Evolutionary conservation across 2,113 vertebrate genomes (phyloP).

Genomic region (Dipodomys merriami): DNA sequence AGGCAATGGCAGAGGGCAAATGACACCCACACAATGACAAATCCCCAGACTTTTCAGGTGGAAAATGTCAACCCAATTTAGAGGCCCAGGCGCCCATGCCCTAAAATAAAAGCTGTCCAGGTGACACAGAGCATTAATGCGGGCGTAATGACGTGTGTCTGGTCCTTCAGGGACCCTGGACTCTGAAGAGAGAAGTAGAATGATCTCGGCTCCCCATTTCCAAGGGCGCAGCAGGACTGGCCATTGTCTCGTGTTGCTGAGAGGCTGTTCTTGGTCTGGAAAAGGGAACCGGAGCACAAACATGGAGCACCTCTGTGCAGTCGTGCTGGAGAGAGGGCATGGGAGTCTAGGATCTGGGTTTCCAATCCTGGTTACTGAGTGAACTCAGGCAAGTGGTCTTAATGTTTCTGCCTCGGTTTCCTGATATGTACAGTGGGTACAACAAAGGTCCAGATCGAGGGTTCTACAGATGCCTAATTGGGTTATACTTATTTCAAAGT

Average conservation of each 20-base stretch:
- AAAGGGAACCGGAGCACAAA: not conserved
- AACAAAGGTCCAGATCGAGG: accelerated
- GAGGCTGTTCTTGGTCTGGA: not conserved
- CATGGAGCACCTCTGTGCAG: accelerated
- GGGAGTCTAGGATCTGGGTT: too few species aligned
- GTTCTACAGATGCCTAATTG: not conserved
- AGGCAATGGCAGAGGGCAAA: conserved; percentile 52
- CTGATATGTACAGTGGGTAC: not conserved
- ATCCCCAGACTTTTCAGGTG: conserved; percentile 57
- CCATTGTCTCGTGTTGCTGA: accelerated
- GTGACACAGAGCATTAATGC: not conserved
- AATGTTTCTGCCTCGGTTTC: not conserved
- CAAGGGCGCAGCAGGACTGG: accelerated
- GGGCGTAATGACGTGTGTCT: accelerated
- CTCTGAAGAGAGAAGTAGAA: not conserved
- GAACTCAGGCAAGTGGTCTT: not conserved
- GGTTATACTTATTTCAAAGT: not conserved
- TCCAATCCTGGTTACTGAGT: not conserved
- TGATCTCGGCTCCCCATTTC: accelerated
- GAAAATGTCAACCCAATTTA: conserved; percentile 57
- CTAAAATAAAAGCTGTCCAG: conserved; percentile 42
- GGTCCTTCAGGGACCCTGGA: not conserved
- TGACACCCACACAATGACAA: conserved; percentile 11
- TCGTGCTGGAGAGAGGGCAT: too few species aligned
- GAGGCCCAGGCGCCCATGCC: not conserved